phyloP scores from a whole-genome alignment of 2,797 vertebrate species.

The Clarias fuscus region DNA sequence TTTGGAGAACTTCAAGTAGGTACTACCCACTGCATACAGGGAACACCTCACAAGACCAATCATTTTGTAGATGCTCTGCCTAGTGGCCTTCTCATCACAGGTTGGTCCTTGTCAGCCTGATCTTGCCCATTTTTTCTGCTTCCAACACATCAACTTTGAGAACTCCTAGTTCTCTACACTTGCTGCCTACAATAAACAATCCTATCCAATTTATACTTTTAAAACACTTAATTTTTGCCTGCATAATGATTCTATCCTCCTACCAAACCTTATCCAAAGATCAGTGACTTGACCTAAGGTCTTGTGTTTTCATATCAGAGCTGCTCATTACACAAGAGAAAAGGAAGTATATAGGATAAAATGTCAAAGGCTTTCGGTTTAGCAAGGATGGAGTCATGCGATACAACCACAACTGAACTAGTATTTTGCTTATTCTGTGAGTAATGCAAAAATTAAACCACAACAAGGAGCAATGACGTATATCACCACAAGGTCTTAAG shows the following conservation, averaged over 20 bases:
- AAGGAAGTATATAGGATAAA: slow-evolving; percentile 41
- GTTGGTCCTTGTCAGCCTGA: no score
- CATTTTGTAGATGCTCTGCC: no score
- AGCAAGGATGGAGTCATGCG: slow-evolving; percentile 52
- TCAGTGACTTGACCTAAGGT: slow-evolving; percentile 38
- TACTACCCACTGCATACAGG: no score
- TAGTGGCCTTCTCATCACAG: no score
- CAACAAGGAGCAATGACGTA: not conserved
- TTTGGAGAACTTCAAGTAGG: no score
- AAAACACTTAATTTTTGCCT: not conserved
- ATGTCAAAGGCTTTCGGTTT: slow-evolving; percentile 8
- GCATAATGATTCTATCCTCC: not conserved
- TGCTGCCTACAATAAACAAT: no score
- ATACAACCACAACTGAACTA: slow-evolving; percentile 32
- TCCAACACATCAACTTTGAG: no score
- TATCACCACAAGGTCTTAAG: not conserved
- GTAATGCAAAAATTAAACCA: not conserved
- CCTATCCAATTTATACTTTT: not conserved
- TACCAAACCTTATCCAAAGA: slow-evolving; percentile 41
- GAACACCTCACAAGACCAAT: no score
- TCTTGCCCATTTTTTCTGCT: no score
- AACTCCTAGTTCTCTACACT: no score
- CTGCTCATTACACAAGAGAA: slow-evolving; percentile 49
- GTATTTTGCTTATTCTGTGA: not conserved
- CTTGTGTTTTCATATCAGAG: slow-evolving; percentile 33